These are phyloP conservation scores for Calonectris borealis DNA, from an alignment of 2,113 vertebrate genomes.

Conservation along the genomic window DNA sequence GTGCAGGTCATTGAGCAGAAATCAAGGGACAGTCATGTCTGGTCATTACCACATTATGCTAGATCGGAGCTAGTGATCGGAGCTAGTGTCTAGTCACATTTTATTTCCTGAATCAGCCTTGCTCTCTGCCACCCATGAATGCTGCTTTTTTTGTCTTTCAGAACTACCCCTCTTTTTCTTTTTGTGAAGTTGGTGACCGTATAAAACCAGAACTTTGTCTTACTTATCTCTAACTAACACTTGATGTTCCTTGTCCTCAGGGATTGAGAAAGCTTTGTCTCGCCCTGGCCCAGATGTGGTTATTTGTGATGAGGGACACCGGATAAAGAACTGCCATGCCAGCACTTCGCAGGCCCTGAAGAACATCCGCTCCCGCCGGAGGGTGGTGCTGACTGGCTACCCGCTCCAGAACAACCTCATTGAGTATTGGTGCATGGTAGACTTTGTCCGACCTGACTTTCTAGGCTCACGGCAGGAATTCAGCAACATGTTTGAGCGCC, in stretches of 20 bases:
- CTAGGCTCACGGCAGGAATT: constrained; percentile 97
- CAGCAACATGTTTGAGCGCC: constrained; percentile 99
- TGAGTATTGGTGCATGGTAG: constrained; percentile 99
- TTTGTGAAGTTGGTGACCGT: not conserved
- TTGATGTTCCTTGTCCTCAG: constrained; percentile 68
- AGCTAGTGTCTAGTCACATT: not conserved
- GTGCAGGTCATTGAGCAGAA: not conserved
- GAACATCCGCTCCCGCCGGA: constrained; percentile 92
- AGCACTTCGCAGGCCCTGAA: constrained; percentile 98
- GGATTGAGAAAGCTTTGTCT: constrained; percentile 92
- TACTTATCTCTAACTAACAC: not conserved
- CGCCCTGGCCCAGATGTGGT: constrained; percentile 96
- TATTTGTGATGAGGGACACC: constrained; percentile 97
- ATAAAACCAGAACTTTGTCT: not conserved
- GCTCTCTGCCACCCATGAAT: not conserved
- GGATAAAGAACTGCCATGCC: constrained; percentile 98
- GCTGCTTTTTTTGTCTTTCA: not conserved
- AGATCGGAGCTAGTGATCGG: not conserved
- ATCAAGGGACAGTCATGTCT: not conserved
- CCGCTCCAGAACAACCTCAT: constrained; percentile 98
- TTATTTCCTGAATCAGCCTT: not conserved
- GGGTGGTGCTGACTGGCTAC: constrained; percentile 95
- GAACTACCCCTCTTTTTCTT: not conserved
- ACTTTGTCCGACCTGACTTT: constrained; percentile 96
- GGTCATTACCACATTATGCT: not conserved